Conservation (phyloP, 2,797 vertebrate species). For the Pangasius larnaudii region DNA sequence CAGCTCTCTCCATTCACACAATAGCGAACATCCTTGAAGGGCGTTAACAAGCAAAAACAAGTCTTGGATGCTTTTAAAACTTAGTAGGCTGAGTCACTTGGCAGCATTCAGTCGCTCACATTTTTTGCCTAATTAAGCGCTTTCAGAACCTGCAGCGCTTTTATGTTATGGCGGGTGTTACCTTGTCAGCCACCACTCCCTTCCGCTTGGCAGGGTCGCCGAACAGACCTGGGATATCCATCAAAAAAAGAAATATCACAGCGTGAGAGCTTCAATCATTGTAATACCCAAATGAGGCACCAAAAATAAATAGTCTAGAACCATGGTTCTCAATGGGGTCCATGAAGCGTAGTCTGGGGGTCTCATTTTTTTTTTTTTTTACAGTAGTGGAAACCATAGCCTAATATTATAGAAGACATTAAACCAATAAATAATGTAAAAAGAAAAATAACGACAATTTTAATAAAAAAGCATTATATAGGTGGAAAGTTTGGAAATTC, state of each 20-base stretch:
- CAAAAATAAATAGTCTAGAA: not conserved
- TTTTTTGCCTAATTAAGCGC: not conserved
- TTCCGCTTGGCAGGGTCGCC: conserved; percentile 89
- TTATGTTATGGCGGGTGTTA: conserved; percentile 61
- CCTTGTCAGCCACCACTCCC: conserved; percentile 88
- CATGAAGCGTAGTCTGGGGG: no score
- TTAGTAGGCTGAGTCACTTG: not conserved
- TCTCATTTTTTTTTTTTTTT: not conserved
- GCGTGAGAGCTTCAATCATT: not conserved
- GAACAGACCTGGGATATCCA: conserved; percentile 78
- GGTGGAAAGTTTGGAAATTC: not conserved
- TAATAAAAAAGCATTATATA: not conserved
- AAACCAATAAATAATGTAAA: not conserved
- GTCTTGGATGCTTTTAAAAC: not conserved
- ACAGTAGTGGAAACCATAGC: not conserved
- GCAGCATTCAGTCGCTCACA: not conserved
- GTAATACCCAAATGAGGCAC: not conserved
- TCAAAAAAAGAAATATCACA: conserved; percentile 3
- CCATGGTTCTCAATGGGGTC: not conserved
- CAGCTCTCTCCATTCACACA: not conserved
- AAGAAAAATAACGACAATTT: not conserved
- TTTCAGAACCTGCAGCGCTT: not conserved
- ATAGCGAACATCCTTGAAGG: not conserved
- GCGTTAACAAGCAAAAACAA: not conserved
- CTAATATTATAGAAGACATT: not conserved